phyloP scores from a whole-genome alignment of 2,888 invertebrate genomes.

The Tromatobia lineatoria region DNA sequence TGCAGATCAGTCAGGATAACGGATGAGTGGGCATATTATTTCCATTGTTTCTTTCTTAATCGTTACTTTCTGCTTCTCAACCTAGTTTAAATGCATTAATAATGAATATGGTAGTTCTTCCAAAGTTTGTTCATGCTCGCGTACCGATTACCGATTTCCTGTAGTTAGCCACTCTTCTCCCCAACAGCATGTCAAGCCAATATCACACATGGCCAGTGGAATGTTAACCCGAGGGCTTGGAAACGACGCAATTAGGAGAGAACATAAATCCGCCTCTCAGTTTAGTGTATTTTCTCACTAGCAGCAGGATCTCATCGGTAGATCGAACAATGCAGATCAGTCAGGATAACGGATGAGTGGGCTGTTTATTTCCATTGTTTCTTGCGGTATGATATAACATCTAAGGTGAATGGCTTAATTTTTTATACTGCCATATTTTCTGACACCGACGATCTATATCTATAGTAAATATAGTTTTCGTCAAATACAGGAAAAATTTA shows the following conservation, averaged over 20 bases:
- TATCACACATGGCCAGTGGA: slow-evolving; percentile 49
- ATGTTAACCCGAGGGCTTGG: slow-evolving; percentile 71
- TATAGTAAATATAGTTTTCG: too few relatives aligned
- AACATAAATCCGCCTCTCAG: slow-evolving; percentile 83
- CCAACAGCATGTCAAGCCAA: slow-evolving; percentile 56
- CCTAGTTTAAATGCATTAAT: background rate
- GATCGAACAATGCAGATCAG: slow-evolving; percentile 82
- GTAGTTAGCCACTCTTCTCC: slow-evolving; percentile 14
- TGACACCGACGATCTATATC: too few relatives aligned
- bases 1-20: slow-evolving; percentile 85
- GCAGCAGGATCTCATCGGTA: slow-evolving; percentile 70
- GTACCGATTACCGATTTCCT: slow-evolving; percentile 57
- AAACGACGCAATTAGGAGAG: slow-evolving; percentile 83
- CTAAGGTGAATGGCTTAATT: background rate
- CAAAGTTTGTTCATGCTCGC: slow-evolving; percentile 36
- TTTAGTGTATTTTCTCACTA: slow-evolving; percentile 83
- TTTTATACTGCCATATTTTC: too few relatives aligned
- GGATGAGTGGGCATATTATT: slow-evolving; percentile 84
- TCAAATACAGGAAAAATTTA: too few relatives aligned
- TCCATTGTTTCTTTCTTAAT: slow-evolving; percentile 79
- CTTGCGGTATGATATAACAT: background rate
- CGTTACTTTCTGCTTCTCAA: background rate
- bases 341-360: slow-evolving; percentile 29
- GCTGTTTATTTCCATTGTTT: background rate
- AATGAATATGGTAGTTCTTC: slow-evolving; percentile 39